Percentiles rank a stretch among this genome's conserved stretches.
These are phyloP conservation scores for Agrotis ipsilon DNA, from an alignment of 2,888 invertebrate species.

Conservation along the genomic window DNA sequence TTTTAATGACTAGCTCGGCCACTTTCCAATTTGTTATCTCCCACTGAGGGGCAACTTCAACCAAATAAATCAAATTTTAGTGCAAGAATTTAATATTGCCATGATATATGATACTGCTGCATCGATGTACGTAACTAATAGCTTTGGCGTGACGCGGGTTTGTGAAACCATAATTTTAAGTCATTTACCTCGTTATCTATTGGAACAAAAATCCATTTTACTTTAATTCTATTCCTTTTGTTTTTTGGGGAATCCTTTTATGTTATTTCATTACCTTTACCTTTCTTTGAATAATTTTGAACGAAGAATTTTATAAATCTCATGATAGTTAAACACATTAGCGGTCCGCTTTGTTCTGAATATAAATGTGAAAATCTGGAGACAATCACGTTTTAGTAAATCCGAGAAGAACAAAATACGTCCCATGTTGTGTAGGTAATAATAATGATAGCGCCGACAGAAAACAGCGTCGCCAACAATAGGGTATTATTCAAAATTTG, in stretches of 20 bases:
- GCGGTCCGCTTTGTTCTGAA: slow-evolving; percentile 55
- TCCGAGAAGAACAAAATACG: slow-evolving; percentile 64
- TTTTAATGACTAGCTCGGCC: slow-evolving; percentile 82
- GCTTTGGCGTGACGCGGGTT: slow-evolving; percentile 34
- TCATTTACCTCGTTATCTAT: slow-evolving; percentile 39
- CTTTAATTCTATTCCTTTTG: slow-evolving; percentile 31
- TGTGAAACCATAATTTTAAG: slow-evolving; percentile 37
- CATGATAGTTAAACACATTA: slow-evolving; percentile 60
- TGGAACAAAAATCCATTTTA: slow-evolving; percentile 26
- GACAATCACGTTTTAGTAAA: slow-evolving; percentile 57
- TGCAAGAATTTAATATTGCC: slow-evolving; percentile 68
- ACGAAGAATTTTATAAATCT: slow-evolving; percentile 52
- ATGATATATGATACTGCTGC: slow-evolving; percentile 63
- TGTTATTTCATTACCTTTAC: slow-evolving; percentile 54
- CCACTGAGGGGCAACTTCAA: slow-evolving; percentile 71
- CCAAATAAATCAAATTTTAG: slow-evolving; percentile 78
- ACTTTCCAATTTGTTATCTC: slow-evolving; percentile 82
- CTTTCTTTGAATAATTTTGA: slow-evolving; percentile 41
- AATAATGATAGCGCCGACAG: slow-evolving; percentile 81
- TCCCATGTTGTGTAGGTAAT: slow-evolving; percentile 68
- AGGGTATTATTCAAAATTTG: slow-evolving; percentile 86
- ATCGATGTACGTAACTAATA: slow-evolving; percentile 58
- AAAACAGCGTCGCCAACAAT: slow-evolving; percentile 81
- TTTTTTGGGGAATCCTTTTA: slow-evolving; percentile 33
- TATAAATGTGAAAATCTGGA: slow-evolving; percentile 52